Percentiles rank a stretch among this genome's conserved stretches.
Evolutionary conservation across 2,888 invertebrate species (phyloP).

Genomic region (Erebia palarica): DNA sequence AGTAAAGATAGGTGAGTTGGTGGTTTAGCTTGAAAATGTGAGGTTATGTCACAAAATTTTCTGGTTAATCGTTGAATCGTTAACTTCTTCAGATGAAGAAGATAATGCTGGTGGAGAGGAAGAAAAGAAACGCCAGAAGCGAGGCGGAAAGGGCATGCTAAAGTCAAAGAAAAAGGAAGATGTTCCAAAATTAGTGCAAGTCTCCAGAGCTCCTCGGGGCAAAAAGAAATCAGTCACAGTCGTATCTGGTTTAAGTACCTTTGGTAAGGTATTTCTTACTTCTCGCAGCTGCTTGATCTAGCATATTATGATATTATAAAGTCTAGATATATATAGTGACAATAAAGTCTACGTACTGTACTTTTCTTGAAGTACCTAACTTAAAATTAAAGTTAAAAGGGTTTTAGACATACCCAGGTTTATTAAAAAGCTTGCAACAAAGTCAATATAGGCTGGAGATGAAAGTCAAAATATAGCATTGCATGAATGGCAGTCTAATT

Average conservation of each 20-base stretch:
- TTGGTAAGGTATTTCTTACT: slow-evolving; percentile 83
- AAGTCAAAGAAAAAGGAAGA: slow-evolving; percentile 97
- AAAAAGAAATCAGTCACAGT: slow-evolving; percentile 99
- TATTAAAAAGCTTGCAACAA: no score
- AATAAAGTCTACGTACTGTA: no score
- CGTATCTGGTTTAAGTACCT: slow-evolving; percentile 96
- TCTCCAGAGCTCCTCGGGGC: slow-evolving; percentile 95
- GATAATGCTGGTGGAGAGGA: slow-evolving; percentile 91
- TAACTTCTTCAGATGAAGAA: slow-evolving; percentile 74
- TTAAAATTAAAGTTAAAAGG: no score
- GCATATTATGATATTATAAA: background rate
- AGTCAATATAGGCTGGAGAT: no score
- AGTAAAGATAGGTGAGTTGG: slow-evolving; percentile 86
- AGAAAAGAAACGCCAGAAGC: slow-evolving; percentile 97
- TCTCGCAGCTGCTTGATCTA: slow-evolving; percentile 1
- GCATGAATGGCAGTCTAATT: no score
- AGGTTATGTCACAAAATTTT: slow-evolving; percentile 31
- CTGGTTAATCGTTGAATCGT: slow-evolving; percentile 9
- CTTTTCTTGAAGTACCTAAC: no score
- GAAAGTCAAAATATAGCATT: no score
- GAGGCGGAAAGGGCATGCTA: slow-evolving; percentile 97
- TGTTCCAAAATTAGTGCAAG: slow-evolving; percentile 91
- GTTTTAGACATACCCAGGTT: no score
- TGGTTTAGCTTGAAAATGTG: slow-evolving; percentile 16
- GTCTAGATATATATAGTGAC: background rate